These are phyloP conservation scores for Spodoptera litura DNA, from an alignment of 1,140 invertebrate genomes.

Conservation along the genomic window DNA sequence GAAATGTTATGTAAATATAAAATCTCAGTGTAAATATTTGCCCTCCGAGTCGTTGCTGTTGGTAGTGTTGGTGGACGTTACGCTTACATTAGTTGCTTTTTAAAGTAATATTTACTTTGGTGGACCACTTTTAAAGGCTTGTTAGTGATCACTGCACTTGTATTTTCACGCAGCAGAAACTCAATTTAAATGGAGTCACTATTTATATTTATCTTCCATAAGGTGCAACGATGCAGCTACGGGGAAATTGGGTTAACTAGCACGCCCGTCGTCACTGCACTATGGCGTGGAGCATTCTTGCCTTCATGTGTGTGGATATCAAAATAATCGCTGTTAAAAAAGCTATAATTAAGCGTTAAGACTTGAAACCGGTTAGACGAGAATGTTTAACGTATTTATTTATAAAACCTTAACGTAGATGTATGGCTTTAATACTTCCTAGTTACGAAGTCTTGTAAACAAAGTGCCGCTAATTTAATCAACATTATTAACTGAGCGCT, in stretches of 20 bases:
- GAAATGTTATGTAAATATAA: constrained; percentile 72
- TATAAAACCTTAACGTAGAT: background rate
- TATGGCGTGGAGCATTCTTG: background rate
- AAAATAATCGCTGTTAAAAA: constrained; percentile 34
- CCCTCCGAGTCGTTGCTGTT: constrained; percentile 54
- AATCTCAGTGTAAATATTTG: constrained; percentile 68
- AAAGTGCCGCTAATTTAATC: constrained; percentile 22
- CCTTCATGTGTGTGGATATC: constrained; percentile 15
- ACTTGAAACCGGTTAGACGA: constrained; percentile 18
- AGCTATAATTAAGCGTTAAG: constrained; percentile 7
- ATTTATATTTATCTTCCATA: constrained; percentile 36
- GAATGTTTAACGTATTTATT: constrained; percentile 25
- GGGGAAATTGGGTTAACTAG: constrained; percentile 27
- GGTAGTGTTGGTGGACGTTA: constrained; percentile 64
- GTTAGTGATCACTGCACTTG: constrained; percentile 42
- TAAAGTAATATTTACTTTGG: constrained; percentile 67
- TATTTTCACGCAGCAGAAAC: constrained; percentile 45
- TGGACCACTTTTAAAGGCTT: constrained; percentile 58
- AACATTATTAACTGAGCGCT: constrained; percentile 9
- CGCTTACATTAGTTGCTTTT: constrained; percentile 62
- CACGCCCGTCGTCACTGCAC: background rate
- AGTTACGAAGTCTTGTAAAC: constrained; percentile 25
- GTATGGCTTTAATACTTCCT: constrained; percentile 12
- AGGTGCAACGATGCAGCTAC: constrained; percentile 20
- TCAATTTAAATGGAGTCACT: constrained; percentile 41